Conservation (phyloP, 2,797 vertebrate species). For the Vireo griseus region DNA sequence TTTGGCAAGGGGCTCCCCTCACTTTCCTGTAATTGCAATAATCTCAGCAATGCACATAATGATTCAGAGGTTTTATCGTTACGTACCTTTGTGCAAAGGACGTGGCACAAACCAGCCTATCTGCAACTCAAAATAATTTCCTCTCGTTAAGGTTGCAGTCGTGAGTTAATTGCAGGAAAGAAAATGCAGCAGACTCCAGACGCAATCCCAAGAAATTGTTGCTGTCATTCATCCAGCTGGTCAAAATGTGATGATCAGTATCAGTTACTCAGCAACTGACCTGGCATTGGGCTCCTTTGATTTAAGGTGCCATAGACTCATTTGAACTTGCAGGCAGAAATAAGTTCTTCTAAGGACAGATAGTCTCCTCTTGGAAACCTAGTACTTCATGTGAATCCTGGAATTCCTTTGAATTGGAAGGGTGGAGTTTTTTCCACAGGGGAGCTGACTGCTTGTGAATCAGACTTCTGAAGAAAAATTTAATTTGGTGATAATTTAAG, state of each 20-base stretch:
- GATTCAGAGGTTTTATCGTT: neutral
- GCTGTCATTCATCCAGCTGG: conserved; percentile 41
- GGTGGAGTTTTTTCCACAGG: neutral
- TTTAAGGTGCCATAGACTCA: neutral
- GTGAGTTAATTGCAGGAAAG: neutral
- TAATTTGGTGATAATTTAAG: conserved; percentile 9
- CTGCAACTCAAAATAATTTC: neutral
- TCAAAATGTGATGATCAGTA: conserved; percentile 38
- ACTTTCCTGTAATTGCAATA: neutral
- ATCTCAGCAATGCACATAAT: neutral
- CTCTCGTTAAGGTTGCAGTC: neutral
- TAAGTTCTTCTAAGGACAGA: conserved; percentile 42
- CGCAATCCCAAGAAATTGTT: conserved; percentile 25
- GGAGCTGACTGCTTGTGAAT: neutral
- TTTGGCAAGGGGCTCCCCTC: neutral
- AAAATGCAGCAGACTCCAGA: conserved; percentile 17
- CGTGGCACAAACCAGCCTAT: neutral
- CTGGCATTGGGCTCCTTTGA: neutral
- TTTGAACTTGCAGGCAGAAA: neutral
- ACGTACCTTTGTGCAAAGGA: neutral
- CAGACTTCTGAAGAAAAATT: conserved; percentile 1
- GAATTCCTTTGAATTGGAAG: conserved; percentile 17
- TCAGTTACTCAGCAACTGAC: conserved; percentile 54
- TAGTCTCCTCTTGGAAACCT: neutral
- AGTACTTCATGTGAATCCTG: neutral